Evolutionary conservation across 2,113 vertebrate genomes (phyloP).

Genomic region (Dicerorhinus sumatrensis): DNA sequence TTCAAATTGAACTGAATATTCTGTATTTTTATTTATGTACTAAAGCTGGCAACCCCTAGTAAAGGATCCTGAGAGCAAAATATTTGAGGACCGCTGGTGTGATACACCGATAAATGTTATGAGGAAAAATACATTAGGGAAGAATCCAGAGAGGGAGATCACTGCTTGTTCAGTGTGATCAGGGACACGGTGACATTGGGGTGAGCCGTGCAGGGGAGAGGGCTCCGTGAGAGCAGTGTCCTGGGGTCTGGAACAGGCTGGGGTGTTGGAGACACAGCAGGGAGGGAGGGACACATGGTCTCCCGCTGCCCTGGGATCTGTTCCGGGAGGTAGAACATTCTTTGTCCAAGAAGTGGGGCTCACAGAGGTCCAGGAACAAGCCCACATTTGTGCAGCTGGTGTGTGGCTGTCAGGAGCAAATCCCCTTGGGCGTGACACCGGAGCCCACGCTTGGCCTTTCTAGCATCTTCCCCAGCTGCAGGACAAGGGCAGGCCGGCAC

Average conservation of each 20-base stretch:
- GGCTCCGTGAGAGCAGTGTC: neutral
- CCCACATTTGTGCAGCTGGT: neutral
- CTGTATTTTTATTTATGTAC: neutral
- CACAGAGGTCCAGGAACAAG: neutral
- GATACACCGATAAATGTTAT: neutral
- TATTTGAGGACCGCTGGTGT: neutral
- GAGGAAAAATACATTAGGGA: no score
- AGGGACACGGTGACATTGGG: neutral
- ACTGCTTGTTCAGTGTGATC: accelerated
- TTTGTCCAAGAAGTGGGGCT: neutral
- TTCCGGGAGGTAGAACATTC: neutral
- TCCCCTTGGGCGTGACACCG: neutral
- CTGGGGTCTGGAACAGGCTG: neutral
- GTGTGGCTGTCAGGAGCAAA: neutral
- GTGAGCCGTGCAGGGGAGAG: no score
- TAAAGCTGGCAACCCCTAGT: neutral
- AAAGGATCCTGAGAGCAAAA: neutral
- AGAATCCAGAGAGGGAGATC: neutral
- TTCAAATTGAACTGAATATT: neutral
- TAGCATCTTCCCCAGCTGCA: neutral
- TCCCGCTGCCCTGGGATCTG: neutral
- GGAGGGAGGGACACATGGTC: neutral
- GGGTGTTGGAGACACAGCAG: neutral
- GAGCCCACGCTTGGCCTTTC: neutral
- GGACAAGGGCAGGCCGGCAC: neutral